Conservation (phyloP, 2,113 vertebrate genomes). For the Myrmecobius fasciatus region DNA sequence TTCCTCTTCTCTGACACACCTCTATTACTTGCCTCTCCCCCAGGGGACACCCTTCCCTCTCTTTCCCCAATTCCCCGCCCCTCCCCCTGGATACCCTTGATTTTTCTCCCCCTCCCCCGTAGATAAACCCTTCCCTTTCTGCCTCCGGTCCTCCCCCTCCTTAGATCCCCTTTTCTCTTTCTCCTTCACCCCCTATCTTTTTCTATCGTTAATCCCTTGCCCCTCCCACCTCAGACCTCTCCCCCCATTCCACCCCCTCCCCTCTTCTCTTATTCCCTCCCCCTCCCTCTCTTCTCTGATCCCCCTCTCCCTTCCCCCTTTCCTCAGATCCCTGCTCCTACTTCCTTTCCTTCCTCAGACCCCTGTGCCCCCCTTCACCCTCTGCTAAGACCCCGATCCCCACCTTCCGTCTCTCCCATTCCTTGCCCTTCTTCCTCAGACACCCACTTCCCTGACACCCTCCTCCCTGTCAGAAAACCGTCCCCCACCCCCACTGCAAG, state of each 20-base stretch:
- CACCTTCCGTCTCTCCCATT: too few relatives aligned
- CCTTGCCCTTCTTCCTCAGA: neutral
- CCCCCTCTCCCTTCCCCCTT: neutral
- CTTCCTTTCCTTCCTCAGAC: too few relatives aligned
- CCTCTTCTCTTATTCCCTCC: too few relatives aligned
- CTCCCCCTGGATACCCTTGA: too few relatives aligned
- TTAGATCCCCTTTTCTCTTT: too few relatives aligned
- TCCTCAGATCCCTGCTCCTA: neutral
- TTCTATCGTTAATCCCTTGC: neutral
- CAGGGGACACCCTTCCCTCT: neutral
- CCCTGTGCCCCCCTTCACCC: neutral
- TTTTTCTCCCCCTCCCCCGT: neutral
- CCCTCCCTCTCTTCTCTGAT: too few relatives aligned
- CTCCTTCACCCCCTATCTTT: too few relatives aligned
- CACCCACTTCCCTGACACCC: neutral
- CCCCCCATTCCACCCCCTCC: too few relatives aligned
- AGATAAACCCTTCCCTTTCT: too few relatives aligned
- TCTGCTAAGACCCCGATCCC: neutral
- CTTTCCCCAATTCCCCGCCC: neutral
- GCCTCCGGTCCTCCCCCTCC: too few relatives aligned
- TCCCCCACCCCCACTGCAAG: neutral
- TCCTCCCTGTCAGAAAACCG: neutral
- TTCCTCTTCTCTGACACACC: neutral
- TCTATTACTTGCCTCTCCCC: neutral
- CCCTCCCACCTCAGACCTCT: neutral